These are phyloP conservation scores for Sinodicranocentrus sp. DNA, from an alignment of 2,888 invertebrate species.

Conservation along the genomic window DNA sequence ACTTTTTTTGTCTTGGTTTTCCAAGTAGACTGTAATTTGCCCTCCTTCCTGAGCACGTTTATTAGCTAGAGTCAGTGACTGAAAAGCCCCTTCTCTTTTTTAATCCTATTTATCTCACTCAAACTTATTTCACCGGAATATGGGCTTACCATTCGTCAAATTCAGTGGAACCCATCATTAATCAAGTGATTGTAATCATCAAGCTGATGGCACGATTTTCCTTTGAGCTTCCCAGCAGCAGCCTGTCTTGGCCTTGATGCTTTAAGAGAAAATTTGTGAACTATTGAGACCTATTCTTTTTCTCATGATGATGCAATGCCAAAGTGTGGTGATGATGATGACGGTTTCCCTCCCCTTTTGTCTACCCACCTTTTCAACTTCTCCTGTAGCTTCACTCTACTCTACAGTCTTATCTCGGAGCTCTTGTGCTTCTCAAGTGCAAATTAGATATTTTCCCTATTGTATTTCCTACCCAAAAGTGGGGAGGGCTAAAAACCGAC, in stretches of 20 bases:
- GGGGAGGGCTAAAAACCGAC: too few relatives aligned
- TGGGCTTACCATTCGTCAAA: conserved; percentile 74
- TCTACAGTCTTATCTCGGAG: background rate
- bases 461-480: background rate
- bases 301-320: background rate
- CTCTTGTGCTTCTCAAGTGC: conserved; percentile 23
- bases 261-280: conserved; percentile 44
- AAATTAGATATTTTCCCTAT: conserved; percentile 28
- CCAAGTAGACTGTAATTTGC: too few relatives aligned
- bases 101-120: conserved; percentile 76
- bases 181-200: conserved; percentile 75
- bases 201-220: conserved; percentile 54
- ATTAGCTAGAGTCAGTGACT: conserved; percentile 21
- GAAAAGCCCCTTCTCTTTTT: conserved; percentile 68
- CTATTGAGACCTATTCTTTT: conserved; percentile 33
- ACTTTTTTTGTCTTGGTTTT: too few relatives aligned
- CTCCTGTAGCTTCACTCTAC: background rate
- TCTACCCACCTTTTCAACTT: conserved; percentile 34
- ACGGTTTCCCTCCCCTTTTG: conserved; percentile 31
- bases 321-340: conserved; percentile 8
- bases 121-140: conserved; percentile 71
- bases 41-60: too few relatives aligned
- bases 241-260: conserved; percentile 28
- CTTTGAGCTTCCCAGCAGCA: conserved; percentile 1
- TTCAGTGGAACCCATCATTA: conserved; percentile 75